Base-by-base conservation (phyloP, 2,113 vertebrate species). In the Sinosuthora webbiana region DNA sequence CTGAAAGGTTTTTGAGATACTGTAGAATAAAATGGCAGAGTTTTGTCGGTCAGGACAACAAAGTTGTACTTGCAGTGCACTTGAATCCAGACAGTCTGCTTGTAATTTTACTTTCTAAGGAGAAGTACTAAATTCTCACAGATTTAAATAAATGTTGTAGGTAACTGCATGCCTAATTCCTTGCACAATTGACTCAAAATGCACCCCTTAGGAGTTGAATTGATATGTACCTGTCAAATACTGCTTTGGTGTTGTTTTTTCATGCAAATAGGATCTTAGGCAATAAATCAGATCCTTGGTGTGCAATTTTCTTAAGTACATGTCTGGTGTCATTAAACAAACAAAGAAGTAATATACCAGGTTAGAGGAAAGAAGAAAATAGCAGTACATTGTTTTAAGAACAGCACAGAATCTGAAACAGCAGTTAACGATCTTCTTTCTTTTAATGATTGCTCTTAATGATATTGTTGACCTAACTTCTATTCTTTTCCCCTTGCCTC, bases 261-360 rank as follows among this genome's bases (percentile, higher is more conserved):
- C 84, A 52, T 64, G 78, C 89, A 90, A 83, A 94, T 91, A 73
- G 56, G 81, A 60, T 87, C 21, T 65, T 81, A 64, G 69, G 45
- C 57, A 90, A 97, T 95, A 94, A 94, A 93, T 94, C 87, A 79
- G 63, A 55, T 94, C 79, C 62, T 95, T 57, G 55, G 74, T 94
- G 87, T 91, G 68, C 83, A 91, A 56, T 96, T 97, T 97, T 64
- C 90, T 62, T 70, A 95, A 83, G 71, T 94, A 76, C n/a, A 64
- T 79, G 35, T 87, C 69, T 96, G 39, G 78, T 94, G 59, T 93
- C 79, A 95, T 91, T 94, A 93, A 97, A 83, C 57, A 97, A 97
- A 95, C 23, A 95, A 73, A 92, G 67, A 81, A 92, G 69, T 73
- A 94, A 91, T 78, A 83, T 21, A 74, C 16, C 79, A 94, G 44